phyloP scores from a whole-genome alignment of 2,888 invertebrate species.

The Trichogramma evanescens region DNA sequence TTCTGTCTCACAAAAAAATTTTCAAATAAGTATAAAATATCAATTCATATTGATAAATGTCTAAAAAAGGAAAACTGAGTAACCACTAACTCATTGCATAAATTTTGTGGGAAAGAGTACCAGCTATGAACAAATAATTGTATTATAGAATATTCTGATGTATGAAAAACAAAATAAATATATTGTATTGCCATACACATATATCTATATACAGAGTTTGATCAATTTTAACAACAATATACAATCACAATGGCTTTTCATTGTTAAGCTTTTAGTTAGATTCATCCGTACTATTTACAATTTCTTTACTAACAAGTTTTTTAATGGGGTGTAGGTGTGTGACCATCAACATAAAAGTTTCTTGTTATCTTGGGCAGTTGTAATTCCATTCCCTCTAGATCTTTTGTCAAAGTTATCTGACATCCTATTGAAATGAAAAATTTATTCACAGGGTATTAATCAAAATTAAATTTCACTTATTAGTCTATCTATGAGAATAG shows the following conservation, averaged over 20 bases:
- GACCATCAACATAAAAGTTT: conserved; percentile 97
- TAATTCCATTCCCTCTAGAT: conserved; percentile 78
- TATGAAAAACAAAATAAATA: conserved; percentile 39
- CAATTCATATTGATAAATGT: too few relatives aligned
- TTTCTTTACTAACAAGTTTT: not conserved
- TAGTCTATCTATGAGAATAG: not conserved
- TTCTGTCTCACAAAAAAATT: too few relatives aligned
- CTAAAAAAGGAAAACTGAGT: too few relatives aligned
- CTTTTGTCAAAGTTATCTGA: conserved; percentile 82
- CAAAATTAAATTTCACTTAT: not conserved
- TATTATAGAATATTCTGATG: conserved; percentile 37
- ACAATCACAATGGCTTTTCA: too few relatives aligned
- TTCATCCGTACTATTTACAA: too few relatives aligned
- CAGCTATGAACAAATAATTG: conserved; percentile 26
- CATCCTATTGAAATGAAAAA: conserved; percentile 58
- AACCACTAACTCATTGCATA: too few relatives aligned
- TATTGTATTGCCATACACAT: conserved; percentile 36
- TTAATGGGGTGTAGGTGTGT: conserved; percentile 89
- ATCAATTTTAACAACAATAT: too few relatives aligned
- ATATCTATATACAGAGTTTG: conserved; percentile 17
- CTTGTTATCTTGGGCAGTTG: conserved; percentile 80
- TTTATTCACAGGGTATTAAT: not conserved
- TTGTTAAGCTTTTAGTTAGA: too few relatives aligned
- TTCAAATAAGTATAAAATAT: too few relatives aligned
- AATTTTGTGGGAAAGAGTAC: too few relatives aligned